A percentile compares a stretch with the other conserved stretches of the same genome.
Evolutionary conservation across 2,113 vertebrate species (phyloP).

Genomic region (Burhinus oedicnemus): DNA sequence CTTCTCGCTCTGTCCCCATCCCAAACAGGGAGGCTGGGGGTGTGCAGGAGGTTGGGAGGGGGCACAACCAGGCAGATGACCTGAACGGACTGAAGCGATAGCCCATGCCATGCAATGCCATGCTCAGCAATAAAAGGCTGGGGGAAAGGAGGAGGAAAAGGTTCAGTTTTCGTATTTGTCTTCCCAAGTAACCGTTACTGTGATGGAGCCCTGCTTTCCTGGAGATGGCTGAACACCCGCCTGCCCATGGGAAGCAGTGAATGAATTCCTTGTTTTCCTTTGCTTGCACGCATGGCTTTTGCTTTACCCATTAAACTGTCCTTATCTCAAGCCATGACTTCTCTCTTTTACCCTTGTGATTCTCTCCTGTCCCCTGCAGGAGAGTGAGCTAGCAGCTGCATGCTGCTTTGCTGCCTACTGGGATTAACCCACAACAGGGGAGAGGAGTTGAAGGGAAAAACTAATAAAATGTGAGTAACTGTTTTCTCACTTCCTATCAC

Average conservation of each 20-base stretch:
- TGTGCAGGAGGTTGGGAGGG: rapidly evolving
- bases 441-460: not conserved
- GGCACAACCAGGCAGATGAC: not conserved
- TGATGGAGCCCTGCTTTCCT: not conserved
- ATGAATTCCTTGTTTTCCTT: not conserved
- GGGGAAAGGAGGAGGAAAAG: too few relatives aligned
- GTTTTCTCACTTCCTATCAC: not conserved
- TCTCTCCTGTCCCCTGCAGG: not conserved
- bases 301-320: not conserved
- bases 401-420: not conserved
- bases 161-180: rapidly evolving
- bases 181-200: rapidly evolving
- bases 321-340: rapidly evolving
- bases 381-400: rapidly evolving
- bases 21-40: rapidly evolving
- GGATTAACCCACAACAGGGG: rapidly evolving
- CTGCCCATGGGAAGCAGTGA: rapidly evolving
- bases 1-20: not conserved
- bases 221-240: not conserved
- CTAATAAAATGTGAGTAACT: rapidly evolving
- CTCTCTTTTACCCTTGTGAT: rapidly evolving
- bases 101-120: rapidly evolving
- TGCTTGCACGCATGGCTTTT: rapidly evolving
- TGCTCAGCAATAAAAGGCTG: too few relatives aligned
- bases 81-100: rapidly evolving